Evolutionary conservation across 2,797 vertebrate species (phyloP).

Genomic region (Malurus splendens): DNA sequence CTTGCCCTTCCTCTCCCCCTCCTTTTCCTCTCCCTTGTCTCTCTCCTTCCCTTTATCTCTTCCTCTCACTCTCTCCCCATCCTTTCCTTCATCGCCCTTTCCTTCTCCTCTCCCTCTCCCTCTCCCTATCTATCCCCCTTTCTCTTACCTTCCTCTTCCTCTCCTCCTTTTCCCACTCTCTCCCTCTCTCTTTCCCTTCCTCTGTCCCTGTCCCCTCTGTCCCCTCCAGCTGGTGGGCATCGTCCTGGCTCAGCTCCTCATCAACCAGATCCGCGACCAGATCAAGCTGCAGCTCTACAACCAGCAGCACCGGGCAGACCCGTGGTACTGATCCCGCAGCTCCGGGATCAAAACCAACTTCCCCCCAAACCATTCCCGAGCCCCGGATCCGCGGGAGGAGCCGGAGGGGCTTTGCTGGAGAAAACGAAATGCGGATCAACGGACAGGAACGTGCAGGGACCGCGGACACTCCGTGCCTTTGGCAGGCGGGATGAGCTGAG

Average conservation of each 20-base stretch:
- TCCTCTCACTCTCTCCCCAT: no score
- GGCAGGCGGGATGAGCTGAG: not conserved
- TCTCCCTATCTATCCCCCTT: not conserved
- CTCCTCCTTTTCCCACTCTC: fast-evolving
- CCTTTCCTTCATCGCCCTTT: no score
- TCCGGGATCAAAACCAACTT: no score
- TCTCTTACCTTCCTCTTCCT: fast-evolving
- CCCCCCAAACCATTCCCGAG: not conserved
- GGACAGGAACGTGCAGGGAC: not conserved
- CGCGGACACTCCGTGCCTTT: not conserved
- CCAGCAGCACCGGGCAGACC: constrained; percentile 79
- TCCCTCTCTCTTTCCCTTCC: fast-evolving
- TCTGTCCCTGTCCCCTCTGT: no score
- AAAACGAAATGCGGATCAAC: fast-evolving
- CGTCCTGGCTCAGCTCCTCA: constrained; percentile 86
- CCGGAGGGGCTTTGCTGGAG: not conserved
- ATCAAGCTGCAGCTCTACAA: constrained; percentile 88
- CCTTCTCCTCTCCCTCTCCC: no score
- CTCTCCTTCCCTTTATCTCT: no score
- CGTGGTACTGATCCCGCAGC: constrained; percentile 75
- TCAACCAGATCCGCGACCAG: constrained; percentile 90
- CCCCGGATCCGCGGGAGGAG: fast-evolving
- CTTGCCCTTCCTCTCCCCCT: no score
- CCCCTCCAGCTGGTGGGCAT: constrained; percentile 85
- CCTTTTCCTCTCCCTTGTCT: no score